Percentiles rank a stretch among this genome's conserved stretches.
Evolutionary conservation across 2,888 invertebrate genomes (phyloP).

Genomic region (Calephelis perditalis): DNA sequence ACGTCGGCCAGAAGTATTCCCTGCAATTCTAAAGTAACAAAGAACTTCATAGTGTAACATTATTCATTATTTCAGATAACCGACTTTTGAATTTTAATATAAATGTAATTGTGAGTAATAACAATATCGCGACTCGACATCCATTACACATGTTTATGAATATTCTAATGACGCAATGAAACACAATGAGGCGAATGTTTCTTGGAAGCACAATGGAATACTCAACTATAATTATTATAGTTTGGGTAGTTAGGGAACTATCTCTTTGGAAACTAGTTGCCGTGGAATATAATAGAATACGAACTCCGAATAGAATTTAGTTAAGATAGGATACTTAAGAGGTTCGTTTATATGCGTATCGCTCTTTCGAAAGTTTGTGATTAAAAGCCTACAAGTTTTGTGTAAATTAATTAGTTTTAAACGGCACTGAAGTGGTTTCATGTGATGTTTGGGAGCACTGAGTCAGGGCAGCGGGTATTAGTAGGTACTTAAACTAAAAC

Average conservation of each 20-base stretch:
- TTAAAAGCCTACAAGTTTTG: conserved; percentile 16
- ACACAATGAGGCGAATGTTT: conserved; percentile 11
- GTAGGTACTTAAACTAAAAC: too few relatives aligned
- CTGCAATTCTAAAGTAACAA: too few relatives aligned
- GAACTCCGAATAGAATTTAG: conserved; percentile 18
- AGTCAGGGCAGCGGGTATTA: too few relatives aligned
- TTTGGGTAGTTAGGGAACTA: conserved; percentile 18
- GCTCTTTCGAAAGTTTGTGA: conserved; percentile 15
- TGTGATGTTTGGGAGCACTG: too few relatives aligned
- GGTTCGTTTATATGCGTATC: conserved; percentile 18
- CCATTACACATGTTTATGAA: conserved; percentile 4
- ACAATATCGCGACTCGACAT: background rate
- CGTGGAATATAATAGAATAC: conserved; percentile 18
- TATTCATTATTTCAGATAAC: too few relatives aligned
- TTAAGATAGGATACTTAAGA: conserved; percentile 17
- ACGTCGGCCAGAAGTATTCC: too few relatives aligned
- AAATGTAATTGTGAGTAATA: too few relatives aligned
- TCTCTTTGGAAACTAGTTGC: conserved; percentile 17
- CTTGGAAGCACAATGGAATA: conserved; percentile 10
- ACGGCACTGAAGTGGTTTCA: background rate
- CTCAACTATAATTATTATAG: conserved; percentile 18
- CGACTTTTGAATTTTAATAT: too few relatives aligned
- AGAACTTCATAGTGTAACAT: too few relatives aligned
- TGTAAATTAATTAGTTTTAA: conserved; percentile 5
- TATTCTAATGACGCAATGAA: conserved; percentile 3